These are phyloP conservation scores for Diaphora mendica DNA, from an alignment of 2,888 invertebrate genomes.

Conservation along the genomic window DNA sequence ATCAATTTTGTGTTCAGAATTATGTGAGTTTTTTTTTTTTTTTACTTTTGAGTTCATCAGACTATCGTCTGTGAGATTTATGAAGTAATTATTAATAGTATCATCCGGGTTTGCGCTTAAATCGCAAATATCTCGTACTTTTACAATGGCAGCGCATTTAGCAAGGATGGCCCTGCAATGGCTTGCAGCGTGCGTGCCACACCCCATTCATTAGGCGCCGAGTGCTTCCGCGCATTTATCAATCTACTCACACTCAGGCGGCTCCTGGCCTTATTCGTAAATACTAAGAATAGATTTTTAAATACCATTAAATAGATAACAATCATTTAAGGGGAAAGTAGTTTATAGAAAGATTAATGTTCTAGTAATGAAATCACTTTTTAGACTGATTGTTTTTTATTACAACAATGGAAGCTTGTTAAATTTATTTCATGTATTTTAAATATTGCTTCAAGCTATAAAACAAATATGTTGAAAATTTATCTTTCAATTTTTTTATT, in stretches of 20 bases:
- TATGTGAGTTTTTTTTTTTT: background rate
- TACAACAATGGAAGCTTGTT: background rate
- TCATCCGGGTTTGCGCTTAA: constrained; percentile 33
- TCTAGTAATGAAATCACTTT: constrained; percentile 13
- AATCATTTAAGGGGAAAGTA: constrained; percentile 17
- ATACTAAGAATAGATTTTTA: constrained; percentile 40
- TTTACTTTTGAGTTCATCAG: too few relatives aligned
- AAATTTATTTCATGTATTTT: background rate
- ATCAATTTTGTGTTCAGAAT: background rate
- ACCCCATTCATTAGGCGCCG: constrained; percentile 84
- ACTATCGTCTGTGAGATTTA: background rate
- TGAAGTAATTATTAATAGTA: too few relatives aligned
- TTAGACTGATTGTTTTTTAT: background rate
- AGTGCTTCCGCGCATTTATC: constrained; percentile 86
- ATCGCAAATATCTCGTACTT: constrained; percentile 67
- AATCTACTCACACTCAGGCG: constrained; percentile 74
- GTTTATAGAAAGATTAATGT: constrained; percentile 16
- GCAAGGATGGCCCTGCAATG: constrained; percentile 75
- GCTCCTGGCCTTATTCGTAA: constrained; percentile 56
- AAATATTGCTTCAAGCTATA: background rate
- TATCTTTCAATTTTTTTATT: constrained; percentile 46
- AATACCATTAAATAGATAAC: constrained; percentile 26
- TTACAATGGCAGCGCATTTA: constrained; percentile 61
- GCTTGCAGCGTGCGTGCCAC: constrained; percentile 81
- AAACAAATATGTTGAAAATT: constrained; percentile 42